Evolutionary conservation across 2,888 invertebrate species (phyloP).

Genomic region (Pasiphila rectangulata): DNA sequence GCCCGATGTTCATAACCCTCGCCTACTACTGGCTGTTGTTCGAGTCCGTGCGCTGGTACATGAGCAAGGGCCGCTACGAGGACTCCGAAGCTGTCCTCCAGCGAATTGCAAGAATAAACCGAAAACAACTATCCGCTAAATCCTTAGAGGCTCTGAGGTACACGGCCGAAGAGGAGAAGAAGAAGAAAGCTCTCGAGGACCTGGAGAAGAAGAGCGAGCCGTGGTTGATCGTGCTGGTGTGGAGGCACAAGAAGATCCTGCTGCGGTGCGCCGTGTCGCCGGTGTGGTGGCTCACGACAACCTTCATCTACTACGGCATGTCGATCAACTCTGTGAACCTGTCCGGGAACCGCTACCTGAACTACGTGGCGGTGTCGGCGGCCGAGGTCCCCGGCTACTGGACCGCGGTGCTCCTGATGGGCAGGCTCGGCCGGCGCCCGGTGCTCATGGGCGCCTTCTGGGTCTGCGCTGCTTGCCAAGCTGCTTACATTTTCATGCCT

Average conservation of each 20-base stretch:
- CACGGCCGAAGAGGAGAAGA: constrained; percentile 49
- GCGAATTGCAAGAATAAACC: constrained; percentile 82
- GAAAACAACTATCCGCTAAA: constrained; percentile 54
- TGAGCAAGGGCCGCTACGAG: constrained; percentile 84
- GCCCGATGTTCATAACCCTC: constrained; percentile 84
- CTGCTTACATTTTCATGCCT: constrained; percentile 79
- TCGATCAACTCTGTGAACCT: constrained; percentile 83
- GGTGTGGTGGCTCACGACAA: constrained; percentile 83
- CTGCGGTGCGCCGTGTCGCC: constrained; percentile 52
- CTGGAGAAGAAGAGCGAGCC: constrained; percentile 43
- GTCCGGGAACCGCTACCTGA: constrained; percentile 82
- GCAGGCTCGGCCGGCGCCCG: constrained; percentile 79
- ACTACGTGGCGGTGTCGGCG: constrained; percentile 81
- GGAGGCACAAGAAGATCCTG: constrained; percentile 50
- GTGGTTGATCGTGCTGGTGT: constrained; percentile 56
- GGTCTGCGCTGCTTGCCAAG: constrained; percentile 79
- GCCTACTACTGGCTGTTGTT: constrained; percentile 84
- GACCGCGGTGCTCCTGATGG: constrained; percentile 79
- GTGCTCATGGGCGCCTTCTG: constrained; percentile 80
- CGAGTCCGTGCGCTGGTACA: constrained; percentile 88
- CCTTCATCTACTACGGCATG: constrained; percentile 84
- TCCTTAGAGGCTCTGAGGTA: constrained; percentile 49
- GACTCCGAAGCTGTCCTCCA: constrained; percentile 83
- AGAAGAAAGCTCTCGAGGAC: constrained; percentile 37
- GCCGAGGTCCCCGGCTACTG: constrained; percentile 86